Evolutionary conservation across 2,113 vertebrate genomes (phyloP).

Genomic region (Girardinichthys multiradiatus): DNA sequence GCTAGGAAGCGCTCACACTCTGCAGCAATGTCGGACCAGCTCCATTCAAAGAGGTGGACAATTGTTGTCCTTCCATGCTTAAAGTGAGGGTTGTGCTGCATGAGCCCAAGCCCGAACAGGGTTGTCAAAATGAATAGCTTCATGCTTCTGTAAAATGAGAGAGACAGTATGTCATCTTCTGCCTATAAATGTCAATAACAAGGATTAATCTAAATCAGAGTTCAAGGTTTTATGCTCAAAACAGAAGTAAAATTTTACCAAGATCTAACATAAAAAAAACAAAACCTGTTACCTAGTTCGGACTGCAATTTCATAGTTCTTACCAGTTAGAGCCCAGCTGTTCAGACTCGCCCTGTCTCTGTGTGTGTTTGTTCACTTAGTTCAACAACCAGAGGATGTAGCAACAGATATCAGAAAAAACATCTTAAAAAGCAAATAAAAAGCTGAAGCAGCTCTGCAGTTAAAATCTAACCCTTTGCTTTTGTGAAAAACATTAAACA

Average conservation of each 20-base stretch:
- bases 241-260: too few relatives aligned
- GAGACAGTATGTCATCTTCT: not conserved
- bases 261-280: not conserved
- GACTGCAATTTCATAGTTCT: not conserved
- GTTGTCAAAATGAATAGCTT: constrained; percentile 79
- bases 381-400: constrained; percentile 8
- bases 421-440: not conserved
- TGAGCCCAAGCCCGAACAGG: constrained; percentile 73
- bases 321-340: not conserved
- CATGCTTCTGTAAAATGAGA: constrained; percentile 74
- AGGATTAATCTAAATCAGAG: too few relatives aligned
- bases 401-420: not conserved
- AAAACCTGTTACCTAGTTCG: not conserved
- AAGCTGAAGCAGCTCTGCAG: not conserved
- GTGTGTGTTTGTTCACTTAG: not conserved
- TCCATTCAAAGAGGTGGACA: constrained; percentile 95
- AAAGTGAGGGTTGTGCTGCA: constrained; percentile 82
- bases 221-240: too few relatives aligned
- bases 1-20: constrained; percentile 91
- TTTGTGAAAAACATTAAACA: not conserved
- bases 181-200: not conserved
- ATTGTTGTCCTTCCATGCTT: constrained; percentile 79
- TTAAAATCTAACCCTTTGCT: not conserved
- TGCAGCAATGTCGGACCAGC: constrained; percentile 88
- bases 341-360: not conserved